A percentile compares a stretch with the other conserved stretches of the same genome.
Conservation (phyloP, 2,888 invertebrate species). For the Microctonus aethiopoides region DNA sequence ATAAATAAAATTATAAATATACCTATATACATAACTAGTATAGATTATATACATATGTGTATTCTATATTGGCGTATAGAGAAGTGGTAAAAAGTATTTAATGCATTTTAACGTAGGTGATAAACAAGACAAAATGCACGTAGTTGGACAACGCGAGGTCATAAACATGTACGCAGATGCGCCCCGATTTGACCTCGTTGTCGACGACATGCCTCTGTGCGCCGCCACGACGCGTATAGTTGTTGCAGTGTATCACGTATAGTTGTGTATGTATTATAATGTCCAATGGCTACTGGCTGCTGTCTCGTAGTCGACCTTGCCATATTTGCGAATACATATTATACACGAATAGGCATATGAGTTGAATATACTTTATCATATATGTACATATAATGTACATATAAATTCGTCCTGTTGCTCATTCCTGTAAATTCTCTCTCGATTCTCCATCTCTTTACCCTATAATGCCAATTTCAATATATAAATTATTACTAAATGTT, state of each 20-base stretch:
- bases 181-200: conserved; percentile 17
- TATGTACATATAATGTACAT: no score
- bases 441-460: no score
- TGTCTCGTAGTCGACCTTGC: conserved; percentile 33
- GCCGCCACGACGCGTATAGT: conserved; percentile 2
- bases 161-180: conserved; percentile 29
- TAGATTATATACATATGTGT: not conserved
- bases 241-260: not conserved
- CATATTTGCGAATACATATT: conserved; percentile 16
- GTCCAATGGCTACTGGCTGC: conserved; percentile 4
- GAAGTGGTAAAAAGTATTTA: not conserved
- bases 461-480: not conserved
- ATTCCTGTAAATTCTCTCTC: not conserved
- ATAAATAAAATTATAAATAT: not conserved
- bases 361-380: no score
- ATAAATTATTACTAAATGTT: not conserved
- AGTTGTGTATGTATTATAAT: not conserved
- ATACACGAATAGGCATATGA: conserved; percentile 15
- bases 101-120: conserved; percentile 18
- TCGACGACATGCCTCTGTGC: conserved; percentile 18
- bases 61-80: not conserved
- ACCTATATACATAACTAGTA: not conserved
- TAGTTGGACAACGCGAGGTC: conserved; percentile 27
- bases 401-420: conserved; percentile 8
- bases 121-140: conserved; percentile 20